These are phyloP conservation scores for Holacanthus passer DNA, from an alignment of 2,113 vertebrate genomes.

Conservation along the genomic window DNA sequence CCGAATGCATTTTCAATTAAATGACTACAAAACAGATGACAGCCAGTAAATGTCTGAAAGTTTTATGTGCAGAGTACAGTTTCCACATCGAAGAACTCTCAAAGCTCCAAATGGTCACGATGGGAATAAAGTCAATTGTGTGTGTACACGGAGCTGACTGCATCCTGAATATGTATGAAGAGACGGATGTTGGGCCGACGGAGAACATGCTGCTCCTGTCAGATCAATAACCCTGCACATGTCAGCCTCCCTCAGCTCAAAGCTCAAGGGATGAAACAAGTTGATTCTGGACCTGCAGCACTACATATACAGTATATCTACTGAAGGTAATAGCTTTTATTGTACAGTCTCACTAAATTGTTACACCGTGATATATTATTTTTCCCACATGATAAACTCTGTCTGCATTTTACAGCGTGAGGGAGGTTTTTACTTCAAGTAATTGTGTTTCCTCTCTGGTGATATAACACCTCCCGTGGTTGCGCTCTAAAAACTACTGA, in stretches of 20 bases:
- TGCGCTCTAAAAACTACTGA: not conserved
- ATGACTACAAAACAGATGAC: too few relatives aligned
- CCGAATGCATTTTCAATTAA: too few relatives aligned
- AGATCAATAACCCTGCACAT: slow-evolving; percentile 8
- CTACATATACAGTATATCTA: not conserved
- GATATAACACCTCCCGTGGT: not conserved
- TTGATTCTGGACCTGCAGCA: not conserved
- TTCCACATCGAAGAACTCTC: too few relatives aligned
- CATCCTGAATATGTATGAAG: not conserved
- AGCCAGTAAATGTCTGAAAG: too few relatives aligned
- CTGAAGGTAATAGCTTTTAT: not conserved
- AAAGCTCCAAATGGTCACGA: not conserved
- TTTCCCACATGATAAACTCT: not conserved
- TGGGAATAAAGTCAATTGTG: not conserved
- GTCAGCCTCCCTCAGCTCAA: not conserved
- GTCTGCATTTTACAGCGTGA: not conserved
- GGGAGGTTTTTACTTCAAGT: not conserved
- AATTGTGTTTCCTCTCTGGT: not conserved
- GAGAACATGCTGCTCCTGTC: not conserved
- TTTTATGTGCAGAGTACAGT: too few relatives aligned
- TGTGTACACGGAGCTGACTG: not conserved
- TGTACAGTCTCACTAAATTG: not conserved
- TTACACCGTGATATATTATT: not conserved
- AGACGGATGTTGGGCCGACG: not conserved
- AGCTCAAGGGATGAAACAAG: not conserved